phyloP scores from a whole-genome alignment of 2,113 vertebrate genomes.

The Pedetes capensis region DNA sequence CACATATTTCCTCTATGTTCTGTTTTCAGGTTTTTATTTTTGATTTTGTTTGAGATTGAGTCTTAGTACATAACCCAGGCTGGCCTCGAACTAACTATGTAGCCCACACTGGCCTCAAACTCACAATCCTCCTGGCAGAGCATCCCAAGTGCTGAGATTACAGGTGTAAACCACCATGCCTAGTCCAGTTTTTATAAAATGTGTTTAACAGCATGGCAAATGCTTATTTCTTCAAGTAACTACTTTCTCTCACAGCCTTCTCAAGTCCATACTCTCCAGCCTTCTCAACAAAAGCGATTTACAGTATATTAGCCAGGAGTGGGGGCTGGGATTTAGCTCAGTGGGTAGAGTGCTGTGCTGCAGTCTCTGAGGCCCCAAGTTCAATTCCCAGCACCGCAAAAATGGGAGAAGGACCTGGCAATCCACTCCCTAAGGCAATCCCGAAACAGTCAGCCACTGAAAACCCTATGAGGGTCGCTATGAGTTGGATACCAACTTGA shows the following conservation, averaged over 20 bases:
- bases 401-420: no score
- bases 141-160: not conserved
- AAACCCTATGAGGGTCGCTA: no score
- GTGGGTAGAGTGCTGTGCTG: no score
- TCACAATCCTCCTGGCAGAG: not conserved
- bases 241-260: not conserved
- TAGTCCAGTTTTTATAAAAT: no score
- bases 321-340: no score
- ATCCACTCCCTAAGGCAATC: no score
- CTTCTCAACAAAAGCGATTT: no score
- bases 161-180: not conserved
- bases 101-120: not conserved
- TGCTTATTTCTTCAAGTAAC: not conserved
- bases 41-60: not conserved
- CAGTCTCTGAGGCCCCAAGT: no score
- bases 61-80: not conserved
- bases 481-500: no score
- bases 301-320: no score
- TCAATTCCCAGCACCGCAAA: no score
- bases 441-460: no score
- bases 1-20: not conserved
- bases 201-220: not conserved
- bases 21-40: not conserved
- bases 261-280: not conserved
- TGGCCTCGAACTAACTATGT: not conserved